phyloP scores from a whole-genome alignment of 2,888 invertebrate genomes.

The Rosalia funebris region DNA sequence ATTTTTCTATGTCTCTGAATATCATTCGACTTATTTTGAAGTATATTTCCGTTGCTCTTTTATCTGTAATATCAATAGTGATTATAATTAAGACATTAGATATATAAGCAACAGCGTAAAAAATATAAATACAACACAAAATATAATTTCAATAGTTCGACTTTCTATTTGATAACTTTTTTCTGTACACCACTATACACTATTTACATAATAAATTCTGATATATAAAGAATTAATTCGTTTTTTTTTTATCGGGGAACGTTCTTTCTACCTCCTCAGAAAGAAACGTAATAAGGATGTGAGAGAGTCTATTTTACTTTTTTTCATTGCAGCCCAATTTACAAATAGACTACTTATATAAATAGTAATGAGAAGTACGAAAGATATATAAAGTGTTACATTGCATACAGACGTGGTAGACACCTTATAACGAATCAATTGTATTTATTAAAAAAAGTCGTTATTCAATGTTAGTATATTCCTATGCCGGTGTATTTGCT shows the following conservation, averaged over 20 bases:
- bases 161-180: constrained; percentile 1
- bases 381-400: neutral
- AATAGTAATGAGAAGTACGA: neutral
- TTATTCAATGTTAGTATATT: neutral
- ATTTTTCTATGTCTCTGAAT: too few species aligned
- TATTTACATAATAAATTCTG: neutral
- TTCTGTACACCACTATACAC: neutral
- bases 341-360: neutral
- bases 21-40: too few species aligned
- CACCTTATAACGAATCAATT: neutral
- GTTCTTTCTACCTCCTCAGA: neutral
- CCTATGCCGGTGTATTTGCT: neutral
- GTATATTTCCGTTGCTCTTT: neutral
- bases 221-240: neutral
- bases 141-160: neutral
- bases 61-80: neutral
- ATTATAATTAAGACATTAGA: neutral
- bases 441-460: neutral
- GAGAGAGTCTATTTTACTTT: neutral
- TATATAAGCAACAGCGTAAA: neutral
- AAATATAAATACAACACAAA: neutral
- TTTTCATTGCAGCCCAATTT: neutral
- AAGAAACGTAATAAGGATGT: constrained; percentile 1
- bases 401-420: neutral
- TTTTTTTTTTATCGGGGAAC: neutral